phyloP scores from a whole-genome alignment of 2,888 invertebrate genomes.

The Heliconius charithonia region DNA sequence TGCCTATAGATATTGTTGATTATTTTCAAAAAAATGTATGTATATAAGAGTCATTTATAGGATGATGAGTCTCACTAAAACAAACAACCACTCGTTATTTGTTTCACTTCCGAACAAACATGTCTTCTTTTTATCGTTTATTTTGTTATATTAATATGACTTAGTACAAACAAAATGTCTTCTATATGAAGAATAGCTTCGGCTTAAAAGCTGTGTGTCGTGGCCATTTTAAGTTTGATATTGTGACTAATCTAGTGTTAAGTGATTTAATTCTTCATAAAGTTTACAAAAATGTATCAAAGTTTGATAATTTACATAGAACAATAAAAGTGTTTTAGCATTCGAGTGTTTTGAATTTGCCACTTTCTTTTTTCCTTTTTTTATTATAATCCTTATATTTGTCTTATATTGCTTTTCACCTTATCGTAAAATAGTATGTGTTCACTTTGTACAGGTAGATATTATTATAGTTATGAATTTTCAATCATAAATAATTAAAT shows the following conservation, averaged over 20 bases:
- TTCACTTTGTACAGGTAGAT: no score
- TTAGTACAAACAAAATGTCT: conserved; percentile 76
- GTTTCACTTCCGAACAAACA: conserved; percentile 65
- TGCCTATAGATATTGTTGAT: conserved; percentile 72
- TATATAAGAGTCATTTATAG: conserved; percentile 50
- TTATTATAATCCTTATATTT: background rate
- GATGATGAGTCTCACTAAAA: conserved; percentile 61
- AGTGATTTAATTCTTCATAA: conserved; percentile 69
- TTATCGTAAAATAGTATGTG: no score
- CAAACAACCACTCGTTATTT: conserved; percentile 71
- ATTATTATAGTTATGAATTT: no score
- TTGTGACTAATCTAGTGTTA: conserved; percentile 69
- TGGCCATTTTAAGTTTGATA: conserved; percentile 79
- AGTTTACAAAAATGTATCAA: conserved; percentile 72
- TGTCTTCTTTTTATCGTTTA: conserved; percentile 37
- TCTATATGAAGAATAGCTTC: conserved; percentile 62
- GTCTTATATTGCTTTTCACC: background rate
- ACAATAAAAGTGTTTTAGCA: conserved; percentile 80
- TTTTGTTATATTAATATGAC: conserved; percentile 49
- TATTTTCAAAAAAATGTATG: conserved; percentile 65
- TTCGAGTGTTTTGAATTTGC: conserved; percentile 21
- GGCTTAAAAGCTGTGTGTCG: conserved; percentile 71
- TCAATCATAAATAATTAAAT: no score
- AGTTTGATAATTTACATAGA: conserved; percentile 74
- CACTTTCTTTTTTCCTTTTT: background rate